A percentile compares a stretch with the other conserved stretches of the same genome.
These are phyloP conservation scores for Listronotus bonariensis DNA, from an alignment of 1,140 invertebrate species.

Conservation along the genomic window DNA sequence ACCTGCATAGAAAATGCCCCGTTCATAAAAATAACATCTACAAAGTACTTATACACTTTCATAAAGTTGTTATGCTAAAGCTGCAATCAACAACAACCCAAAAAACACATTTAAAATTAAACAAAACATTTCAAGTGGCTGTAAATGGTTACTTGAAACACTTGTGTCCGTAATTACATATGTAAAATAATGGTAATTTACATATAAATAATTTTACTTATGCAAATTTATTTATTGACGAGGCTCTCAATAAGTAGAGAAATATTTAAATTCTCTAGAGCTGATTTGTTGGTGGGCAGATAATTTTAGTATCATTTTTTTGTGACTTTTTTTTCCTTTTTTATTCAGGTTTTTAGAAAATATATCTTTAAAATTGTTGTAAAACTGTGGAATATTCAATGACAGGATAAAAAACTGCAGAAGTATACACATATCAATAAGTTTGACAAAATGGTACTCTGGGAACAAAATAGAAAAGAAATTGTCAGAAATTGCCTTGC, in stretches of 20 bases:
- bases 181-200: constrained; percentile 29
- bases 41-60: constrained; percentile 19
- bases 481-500: too few species aligned
- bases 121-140: constrained; percentile 22
- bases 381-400: too few species aligned
- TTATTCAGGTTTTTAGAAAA: too few species aligned
- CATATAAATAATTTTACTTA: constrained; percentile 25
- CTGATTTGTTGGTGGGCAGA: too few species aligned
- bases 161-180: constrained; percentile 25
- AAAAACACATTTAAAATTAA: constrained; percentile 25
- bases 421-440: too few species aligned
- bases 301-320: too few species aligned
- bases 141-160: constrained; percentile 25
- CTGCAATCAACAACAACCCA: constrained; percentile 18
- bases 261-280: too few species aligned
- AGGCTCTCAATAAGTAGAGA: neutral
- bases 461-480: too few species aligned
- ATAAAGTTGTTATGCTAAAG: constrained; percentile 11
- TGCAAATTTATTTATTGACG: constrained; percentile 35
- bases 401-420: too few species aligned
- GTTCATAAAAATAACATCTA: constrained; percentile 10
- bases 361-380: too few species aligned
- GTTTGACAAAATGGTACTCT: too few species aligned
- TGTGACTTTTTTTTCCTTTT: too few species aligned
- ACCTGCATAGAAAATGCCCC: constrained; percentile 1